Evolutionary conservation across 2,888 invertebrate genomes (phyloP), one percentile per base, ranked within the genome.

Genomic region (Acholoe squamosa): DNA sequence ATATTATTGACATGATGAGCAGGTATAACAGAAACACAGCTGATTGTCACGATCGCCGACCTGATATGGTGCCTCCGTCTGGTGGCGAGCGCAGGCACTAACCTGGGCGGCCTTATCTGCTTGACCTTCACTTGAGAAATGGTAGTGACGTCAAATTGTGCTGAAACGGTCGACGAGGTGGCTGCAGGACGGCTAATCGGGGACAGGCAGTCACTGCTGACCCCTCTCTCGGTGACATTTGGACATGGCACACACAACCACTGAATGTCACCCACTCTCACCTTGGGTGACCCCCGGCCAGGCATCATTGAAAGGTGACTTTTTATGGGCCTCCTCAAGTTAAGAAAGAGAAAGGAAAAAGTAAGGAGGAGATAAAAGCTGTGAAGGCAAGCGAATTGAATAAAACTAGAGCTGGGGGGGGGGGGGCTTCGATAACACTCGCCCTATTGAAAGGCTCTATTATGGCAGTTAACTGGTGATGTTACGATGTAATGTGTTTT

Each of bases 221-320:
- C 43, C 43, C 80, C 43, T 28, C 28, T 16, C 43, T 19, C 19
- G 43, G 80, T 80, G 80, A 80, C 80, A 80, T 80, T 80, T 80
- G 80, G 80, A 33, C 77, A 33, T 33, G 33, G 77, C 77, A n/a
- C n/a, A 22, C n/a, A 80, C 80, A 80, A 80, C 80, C 80, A 43
- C 80, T 43, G 80, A 80, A 80, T 43, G 80, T 80, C 80, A 80
- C 80, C 80, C 71, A 71, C 71, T 28, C 71, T 25, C 71, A 25
- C 5, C 71, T 71, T 28, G 71, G 7, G 71, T 71, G 71, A 71
- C 71, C 71, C n/a, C 3, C 28, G 71, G 71, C 71, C 71, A 71
- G 71, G 28, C 25, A 71, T 71, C 71, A 28, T 25, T 28, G 28
- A 71, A 28, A 71, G 61, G n/a, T n/a, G 61, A 61, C 43, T 61